Base-by-base conservation (phyloP, 2,888 invertebrate species). In the Troides oblongomaculatus region DNA sequence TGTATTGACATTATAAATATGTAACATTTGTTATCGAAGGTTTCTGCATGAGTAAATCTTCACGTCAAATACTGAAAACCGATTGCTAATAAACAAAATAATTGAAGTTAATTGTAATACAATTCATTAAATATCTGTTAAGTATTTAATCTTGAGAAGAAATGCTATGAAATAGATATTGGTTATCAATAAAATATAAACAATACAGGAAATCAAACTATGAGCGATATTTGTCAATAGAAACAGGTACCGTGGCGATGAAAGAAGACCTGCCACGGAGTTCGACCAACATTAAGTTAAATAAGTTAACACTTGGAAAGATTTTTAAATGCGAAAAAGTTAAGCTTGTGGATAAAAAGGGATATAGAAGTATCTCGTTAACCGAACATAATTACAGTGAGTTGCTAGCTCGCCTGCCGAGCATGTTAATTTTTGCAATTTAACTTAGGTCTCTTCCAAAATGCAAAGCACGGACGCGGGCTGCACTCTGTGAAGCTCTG, bases 391-490 rank as follows among this genome's bases (percentile, higher is more conserved):
- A 23, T 57, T 57, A 57, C 57, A 21, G 1, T 57, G 57, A 2
- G 21, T 21, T 57, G 57, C 57, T 21, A 57, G 10, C 57, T 18
- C 21, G 57, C 57, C 57, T 57, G 57, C 57, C 14, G 57, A 57
- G 57, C 57, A 57, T 57, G 57, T 57, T 57, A 57, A 57, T 57
- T 57, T 57, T 57, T 23, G 57, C 21, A 57, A 57, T 57, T 57
- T 57, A 57, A 57, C 57, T 57, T 21, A 57, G 21, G 57, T 57
- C 57, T n/a, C 57, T 21, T 57, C 57, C 23, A 57, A 57, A 57
- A 57, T 57, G 57, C 57, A 57, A 57, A 57, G 57, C 57, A 57
- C 21, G 57, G 21, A 57, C 21, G n/a, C 57, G 57, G 12, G 10
- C 57, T 57, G 21, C n/a, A 30, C 5, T 30, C 30, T 30, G 30